These are phyloP conservation scores for Agrotis puta DNA, from an alignment of 2,888 invertebrate species.

Conservation along the genomic window DNA sequence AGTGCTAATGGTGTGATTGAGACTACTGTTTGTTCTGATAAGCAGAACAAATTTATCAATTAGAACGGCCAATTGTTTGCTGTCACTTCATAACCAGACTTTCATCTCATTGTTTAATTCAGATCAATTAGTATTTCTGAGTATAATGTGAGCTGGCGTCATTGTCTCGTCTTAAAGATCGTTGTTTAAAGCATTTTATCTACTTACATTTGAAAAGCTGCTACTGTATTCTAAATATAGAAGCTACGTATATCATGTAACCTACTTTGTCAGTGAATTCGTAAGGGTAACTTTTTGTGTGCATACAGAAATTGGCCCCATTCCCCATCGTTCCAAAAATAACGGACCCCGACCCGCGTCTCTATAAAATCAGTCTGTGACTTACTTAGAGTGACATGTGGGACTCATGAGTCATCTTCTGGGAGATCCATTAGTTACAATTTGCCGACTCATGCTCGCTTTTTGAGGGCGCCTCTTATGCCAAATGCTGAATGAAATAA, in stretches of 20 bases:
- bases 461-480: conserved; percentile 78
- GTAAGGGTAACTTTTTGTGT: conserved; percentile 64
- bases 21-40: conserved; percentile 5
- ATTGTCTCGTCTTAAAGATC: conserved; percentile 26
- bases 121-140: conserved; percentile 76
- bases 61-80: conserved; percentile 55
- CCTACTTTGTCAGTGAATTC: conserved; percentile 31
- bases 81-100: conserved; percentile 69
- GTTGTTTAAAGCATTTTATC: conserved; percentile 36
- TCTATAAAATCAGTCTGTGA: conserved; percentile 76
- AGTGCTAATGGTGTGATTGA: not conserved
- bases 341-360: conserved; percentile 74
- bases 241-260: conserved; percentile 15
- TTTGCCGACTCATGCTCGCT: conserved; percentile 85
- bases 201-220: conserved; percentile 11
- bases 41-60: conserved; percentile 61
- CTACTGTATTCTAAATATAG: conserved; percentile 16
- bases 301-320: conserved; percentile 43
- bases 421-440: conserved; percentile 86
- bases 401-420: conserved; percentile 83
- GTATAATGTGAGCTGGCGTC: conserved; percentile 49
- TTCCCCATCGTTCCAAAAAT: conserved; percentile 70
- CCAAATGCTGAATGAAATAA: conserved; percentile 64
- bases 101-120: conserved; percentile 76
- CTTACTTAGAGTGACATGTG: conserved; percentile 82